A percentile compares a stretch with the other conserved stretches of the same genome.
phyloP scores from a whole-genome alignment of 2,888 invertebrate species.

The Trissonchulus sp. region DNA sequence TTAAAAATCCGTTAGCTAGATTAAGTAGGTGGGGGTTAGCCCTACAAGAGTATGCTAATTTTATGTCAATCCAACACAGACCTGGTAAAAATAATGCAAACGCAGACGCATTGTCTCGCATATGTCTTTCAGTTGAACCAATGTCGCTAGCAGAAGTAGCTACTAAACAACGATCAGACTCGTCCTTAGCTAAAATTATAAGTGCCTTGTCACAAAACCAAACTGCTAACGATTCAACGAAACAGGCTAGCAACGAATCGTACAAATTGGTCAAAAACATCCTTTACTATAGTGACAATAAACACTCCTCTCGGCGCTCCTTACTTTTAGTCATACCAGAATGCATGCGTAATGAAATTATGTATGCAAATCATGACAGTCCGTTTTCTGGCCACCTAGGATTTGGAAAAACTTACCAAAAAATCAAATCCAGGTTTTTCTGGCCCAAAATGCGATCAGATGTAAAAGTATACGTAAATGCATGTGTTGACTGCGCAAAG shows the following conservation, averaged over 20 bases:
- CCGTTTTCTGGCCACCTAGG: neutral
- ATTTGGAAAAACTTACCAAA: neutral
- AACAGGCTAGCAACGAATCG: neutral
- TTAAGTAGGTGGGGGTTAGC: neutral
- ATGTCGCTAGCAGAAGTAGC: too few relatives aligned
- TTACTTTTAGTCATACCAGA: neutral
- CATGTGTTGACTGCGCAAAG: neutral
- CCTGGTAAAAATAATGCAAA: constrained; percentile 3
- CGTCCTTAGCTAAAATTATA: neutral
- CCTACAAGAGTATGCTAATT: neutral
- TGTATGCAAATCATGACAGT: neutral
- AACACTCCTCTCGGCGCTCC: neutral
- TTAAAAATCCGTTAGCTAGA: neutral
- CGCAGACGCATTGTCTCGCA: constrained; percentile 1
- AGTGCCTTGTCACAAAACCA: too few relatives aligned
- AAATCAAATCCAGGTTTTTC: neutral
- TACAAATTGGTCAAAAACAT: neutral
- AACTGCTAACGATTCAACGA: neutral
- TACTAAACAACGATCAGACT: neutral
- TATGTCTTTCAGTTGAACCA: neutral
- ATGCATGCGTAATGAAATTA: neutral
- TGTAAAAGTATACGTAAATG: neutral
- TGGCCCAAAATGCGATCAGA: neutral
- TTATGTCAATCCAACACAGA: neutral
- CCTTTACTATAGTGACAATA: neutral